Conservation (phyloP, 1,140 invertebrate species). For the Drosophila bocki region DNA sequence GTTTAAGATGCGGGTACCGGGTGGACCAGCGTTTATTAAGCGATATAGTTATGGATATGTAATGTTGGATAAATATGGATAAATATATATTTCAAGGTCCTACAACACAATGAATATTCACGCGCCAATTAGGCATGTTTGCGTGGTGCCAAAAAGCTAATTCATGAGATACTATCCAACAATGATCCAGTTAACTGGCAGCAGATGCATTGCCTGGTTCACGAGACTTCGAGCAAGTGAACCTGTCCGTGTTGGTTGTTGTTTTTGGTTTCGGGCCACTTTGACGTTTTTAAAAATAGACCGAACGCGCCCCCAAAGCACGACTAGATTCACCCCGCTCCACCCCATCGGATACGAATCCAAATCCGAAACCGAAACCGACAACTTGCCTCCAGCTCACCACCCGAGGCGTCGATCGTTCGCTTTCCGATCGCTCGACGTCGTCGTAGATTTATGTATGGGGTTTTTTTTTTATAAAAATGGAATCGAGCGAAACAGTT, state of each 20-base stretch:
- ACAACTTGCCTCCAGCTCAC: slow-evolving; percentile 25
- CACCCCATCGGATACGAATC: slow-evolving; percentile 7
- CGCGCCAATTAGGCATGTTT: neutral
- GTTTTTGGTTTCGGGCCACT: slow-evolving; percentile 38
- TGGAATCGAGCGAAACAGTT: slow-evolving; percentile 64
- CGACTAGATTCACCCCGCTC: slow-evolving; percentile 15
- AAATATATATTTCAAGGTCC: slow-evolving; percentile 21
- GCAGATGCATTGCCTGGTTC: slow-evolving; percentile 30
- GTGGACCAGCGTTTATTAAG: slow-evolving; percentile 1
- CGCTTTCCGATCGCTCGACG: slow-evolving; percentile 43
- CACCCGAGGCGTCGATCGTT: slow-evolving; percentile 25
- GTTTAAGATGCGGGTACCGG: slow-evolving; percentile 16
- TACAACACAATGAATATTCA: slow-evolving; percentile 24
- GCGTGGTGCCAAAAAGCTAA: slow-evolving; percentile 20
- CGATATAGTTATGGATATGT: slow-evolving; percentile 25
- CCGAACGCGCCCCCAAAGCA: slow-evolving; percentile 64
- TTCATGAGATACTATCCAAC: neutral
- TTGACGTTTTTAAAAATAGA: slow-evolving; percentile 53
- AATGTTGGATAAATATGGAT: neutral
- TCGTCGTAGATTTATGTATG: slow-evolving; percentile 48
- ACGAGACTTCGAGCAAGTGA: slow-evolving; percentile 27
- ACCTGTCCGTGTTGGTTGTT: slow-evolving; percentile 19
- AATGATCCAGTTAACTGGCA: slow-evolving; percentile 7
- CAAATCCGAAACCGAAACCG: neutral
- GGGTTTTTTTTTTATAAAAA: slow-evolving; percentile 74